Evolutionary conservation across 2,888 invertebrate genomes (phyloP).

Genomic region (Morpho helenor): DNA sequence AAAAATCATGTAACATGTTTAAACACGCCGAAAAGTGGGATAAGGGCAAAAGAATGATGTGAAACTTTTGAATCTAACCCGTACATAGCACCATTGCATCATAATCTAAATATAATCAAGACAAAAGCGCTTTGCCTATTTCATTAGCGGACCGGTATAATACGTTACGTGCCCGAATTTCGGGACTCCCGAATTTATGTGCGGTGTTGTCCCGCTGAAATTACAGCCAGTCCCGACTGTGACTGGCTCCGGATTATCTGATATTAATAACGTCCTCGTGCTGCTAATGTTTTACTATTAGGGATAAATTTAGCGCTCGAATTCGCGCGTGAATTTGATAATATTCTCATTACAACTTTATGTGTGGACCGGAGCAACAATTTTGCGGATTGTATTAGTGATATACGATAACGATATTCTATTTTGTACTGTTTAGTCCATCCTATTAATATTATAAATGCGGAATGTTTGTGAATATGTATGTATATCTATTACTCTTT

Average conservation of each 20-base stretch:
- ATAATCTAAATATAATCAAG: conserved; percentile 23
- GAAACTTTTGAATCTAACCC: no score
- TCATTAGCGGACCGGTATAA: conserved; percentile 35
- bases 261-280: conserved; percentile 27
- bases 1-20: no score
- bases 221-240: conserved; percentile 28
- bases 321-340: conserved; percentile 2
- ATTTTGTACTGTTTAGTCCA: no score
- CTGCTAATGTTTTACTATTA: conserved; percentile 12
- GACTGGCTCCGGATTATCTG: conserved; percentile 27
- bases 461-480: no score
- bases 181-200: conserved; percentile 38
- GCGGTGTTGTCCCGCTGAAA: conserved; percentile 28
- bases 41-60: no score
- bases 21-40: no score
- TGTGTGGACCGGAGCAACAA: neutral
- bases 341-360: conserved; percentile 1
- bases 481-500: no score
- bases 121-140: conserved; percentile 37
- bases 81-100: neutral
- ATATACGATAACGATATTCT: no score
- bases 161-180: conserved; percentile 40
- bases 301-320: neutral
- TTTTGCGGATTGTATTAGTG: no score
- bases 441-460: no score